Evolutionary conservation across 2,888 invertebrate species (phyloP).

Genomic region (Drosophila leonis): DNA sequence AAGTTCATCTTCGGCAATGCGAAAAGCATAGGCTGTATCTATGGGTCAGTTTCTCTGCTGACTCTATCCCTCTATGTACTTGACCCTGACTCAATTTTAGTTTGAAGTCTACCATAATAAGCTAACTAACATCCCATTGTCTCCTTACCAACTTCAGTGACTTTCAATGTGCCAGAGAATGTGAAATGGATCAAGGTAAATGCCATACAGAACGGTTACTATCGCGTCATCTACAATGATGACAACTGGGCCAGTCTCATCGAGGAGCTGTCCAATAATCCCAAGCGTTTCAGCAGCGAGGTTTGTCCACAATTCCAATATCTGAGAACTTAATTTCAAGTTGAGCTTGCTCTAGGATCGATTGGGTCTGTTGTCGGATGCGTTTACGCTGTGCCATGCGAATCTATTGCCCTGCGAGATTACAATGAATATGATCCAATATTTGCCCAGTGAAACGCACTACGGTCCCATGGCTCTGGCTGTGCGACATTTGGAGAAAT

Average conservation of each 20-base stretch:
- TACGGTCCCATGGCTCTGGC: constrained; percentile 85
- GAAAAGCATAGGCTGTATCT: too few relatives aligned
- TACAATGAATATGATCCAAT: constrained; percentile 85
- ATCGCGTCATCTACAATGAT: constrained; percentile 84
- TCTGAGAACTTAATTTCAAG: not conserved
- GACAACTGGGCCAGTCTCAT: constrained; percentile 85
- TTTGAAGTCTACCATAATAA: not conserved
- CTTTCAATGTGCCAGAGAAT: constrained; percentile 83
- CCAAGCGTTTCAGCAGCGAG: constrained; percentile 82
- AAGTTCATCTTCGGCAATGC: too few relatives aligned
- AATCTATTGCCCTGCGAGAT: constrained; percentile 85
- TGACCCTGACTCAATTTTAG: not conserved
- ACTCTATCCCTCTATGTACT: not conserved
- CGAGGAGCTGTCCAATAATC: constrained; percentile 82
- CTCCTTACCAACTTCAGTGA: constrained; percentile 63
- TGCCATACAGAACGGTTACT: constrained; percentile 85
- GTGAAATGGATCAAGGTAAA: constrained; percentile 86
- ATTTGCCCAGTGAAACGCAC: constrained; percentile 84
- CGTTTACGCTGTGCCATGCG: constrained; percentile 85
- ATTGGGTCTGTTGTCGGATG: constrained; percentile 85
- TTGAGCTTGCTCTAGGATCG: constrained; percentile 77
- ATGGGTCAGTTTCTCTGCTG: too few relatives aligned
- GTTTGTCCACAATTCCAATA: constrained; percentile 48
- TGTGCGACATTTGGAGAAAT: constrained; percentile 84
- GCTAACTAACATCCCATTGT: not conserved